Conservation (phyloP, 2,113 vertebrate species). For the Silurus asotus region DNA sequence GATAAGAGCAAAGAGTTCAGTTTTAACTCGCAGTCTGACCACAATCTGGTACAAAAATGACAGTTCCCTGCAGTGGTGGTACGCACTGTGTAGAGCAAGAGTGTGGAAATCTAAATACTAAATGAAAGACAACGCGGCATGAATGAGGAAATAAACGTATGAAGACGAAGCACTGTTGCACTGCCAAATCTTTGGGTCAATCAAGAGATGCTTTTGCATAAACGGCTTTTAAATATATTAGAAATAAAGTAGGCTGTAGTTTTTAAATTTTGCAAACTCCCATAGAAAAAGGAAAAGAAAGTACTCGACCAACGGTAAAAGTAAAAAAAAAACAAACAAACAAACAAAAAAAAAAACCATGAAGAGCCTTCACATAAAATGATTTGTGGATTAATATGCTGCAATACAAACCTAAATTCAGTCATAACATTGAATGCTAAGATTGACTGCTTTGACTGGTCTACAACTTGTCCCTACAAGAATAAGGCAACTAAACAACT, state of each 20-base stretch:
- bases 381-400: neutral
- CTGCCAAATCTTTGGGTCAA: too few relatives aligned
- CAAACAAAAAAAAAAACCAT: neutral
- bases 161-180: neutral
- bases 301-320: neutral
- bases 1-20: neutral
- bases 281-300: neutral
- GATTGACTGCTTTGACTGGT: neutral
- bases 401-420: neutral
- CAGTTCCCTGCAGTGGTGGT: neutral
- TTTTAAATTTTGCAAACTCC: neutral
- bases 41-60: neutral
- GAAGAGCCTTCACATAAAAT: neutral
- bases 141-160: neutral
- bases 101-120: neutral
- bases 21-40: neutral
- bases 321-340: too few relatives aligned
- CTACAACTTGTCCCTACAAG: neutral
- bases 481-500: neutral
- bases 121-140: neutral
- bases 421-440: neutral
- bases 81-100: too few relatives aligned
- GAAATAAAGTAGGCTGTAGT: neutral
- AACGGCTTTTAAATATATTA: neutral
- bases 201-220: neutral